Base-by-base conservation (phyloP, 2,888 invertebrate species). In the Branchipolynoe longqiensis region DNA sequence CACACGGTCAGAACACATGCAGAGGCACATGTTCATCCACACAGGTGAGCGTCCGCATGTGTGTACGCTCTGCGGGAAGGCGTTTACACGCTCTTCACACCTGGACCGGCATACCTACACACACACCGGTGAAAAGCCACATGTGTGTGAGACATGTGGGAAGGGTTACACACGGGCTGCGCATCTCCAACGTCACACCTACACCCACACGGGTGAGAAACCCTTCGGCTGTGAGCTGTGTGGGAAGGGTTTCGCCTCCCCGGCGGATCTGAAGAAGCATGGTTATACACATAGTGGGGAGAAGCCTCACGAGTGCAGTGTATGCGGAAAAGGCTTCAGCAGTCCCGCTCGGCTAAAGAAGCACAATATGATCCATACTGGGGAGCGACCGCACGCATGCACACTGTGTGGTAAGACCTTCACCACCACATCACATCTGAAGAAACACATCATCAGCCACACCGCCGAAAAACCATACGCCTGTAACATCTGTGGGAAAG, bases 131-230 rank as follows among this genome's bases (percentile, higher is more conserved):
- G 82, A 56, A 28, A 82, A 56, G 31, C 82, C 82, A 12, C 58
- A 82, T 31, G 56, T 36, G 31, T 82, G 82, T 33, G 14, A 56
- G 0, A 0, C 36, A 12, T 82, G 82, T 56, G 58, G 58, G 0
- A 82, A 82, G 38, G 56, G 48, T 22, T 82, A 58, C 56, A 82
- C 41, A 31, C 22, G 28, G 78, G 28, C 48, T n/a, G 41, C 25
- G 78, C 78, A 41, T 28, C 78, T 41, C 28, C 25, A 78, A 33
- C 28, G 78, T 18, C 78, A 78, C 48, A 54, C 25, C 14, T 48
- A 54, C 48, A 78, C 78, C 18, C 82, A 82, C 58, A 82, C 82
- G 25, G 58, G 54, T 54, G 82, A 58, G 36, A 82, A 82, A 36
- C 82, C 54, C 38, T 36, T 31, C 36, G 56, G 28, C 33, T 82